Base-by-base conservation (phyloP, 1,140 invertebrate species). In the Scaptomyza graminum region DNA sequence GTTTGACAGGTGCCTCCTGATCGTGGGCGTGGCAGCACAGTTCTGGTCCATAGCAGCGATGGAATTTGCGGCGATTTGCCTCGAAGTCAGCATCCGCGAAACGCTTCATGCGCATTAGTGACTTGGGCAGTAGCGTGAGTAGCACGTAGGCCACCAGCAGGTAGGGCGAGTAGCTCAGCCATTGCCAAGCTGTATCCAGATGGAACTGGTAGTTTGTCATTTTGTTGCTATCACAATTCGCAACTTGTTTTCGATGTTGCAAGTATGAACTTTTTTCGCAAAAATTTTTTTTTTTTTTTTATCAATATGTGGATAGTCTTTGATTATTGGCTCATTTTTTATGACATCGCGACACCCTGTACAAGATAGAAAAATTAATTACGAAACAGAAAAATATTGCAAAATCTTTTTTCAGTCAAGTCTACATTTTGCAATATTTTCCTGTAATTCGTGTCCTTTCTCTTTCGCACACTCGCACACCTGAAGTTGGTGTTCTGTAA, bases 21-120 rank as follows among this genome's bases (percentile, higher is more conserved):
- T 41, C 12, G 15, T 64, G 59, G 5, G 54, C 74, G 34, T 91
- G 90, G 37, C 90, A 91, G 34, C 90, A 91, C 1, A 85, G 28
- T 11, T 91, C 90, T 0, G 90, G 83, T 0, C 85, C 90, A 60
- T 91, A 91, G 68, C 90, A 91, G 34, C 87, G 90, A 76, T 91
- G 90, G 13, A 59, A 91, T 54, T 65, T 77, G 28, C 79, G 39
- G 11, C 90, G 76, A 62, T 91, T 90, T 1, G 83, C 77, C 54
- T 88, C 90, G 44, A 89, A 91, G 22, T 91, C 83, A 0, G 83
- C 81, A 34, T 89, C 78, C 13, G 87, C 90, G 9, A 85, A 90
- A 11, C 68, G 63, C 22, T 91, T 91, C 44, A 90, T 89, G 13
- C 81, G 72, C 15, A 63, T 22, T 18, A 91, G 47, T 0, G 90